These are phyloP conservation scores for Dendropsophus ebraccatus DNA, from an alignment of 2,113 vertebrate species.

Conservation along the genomic window DNA sequence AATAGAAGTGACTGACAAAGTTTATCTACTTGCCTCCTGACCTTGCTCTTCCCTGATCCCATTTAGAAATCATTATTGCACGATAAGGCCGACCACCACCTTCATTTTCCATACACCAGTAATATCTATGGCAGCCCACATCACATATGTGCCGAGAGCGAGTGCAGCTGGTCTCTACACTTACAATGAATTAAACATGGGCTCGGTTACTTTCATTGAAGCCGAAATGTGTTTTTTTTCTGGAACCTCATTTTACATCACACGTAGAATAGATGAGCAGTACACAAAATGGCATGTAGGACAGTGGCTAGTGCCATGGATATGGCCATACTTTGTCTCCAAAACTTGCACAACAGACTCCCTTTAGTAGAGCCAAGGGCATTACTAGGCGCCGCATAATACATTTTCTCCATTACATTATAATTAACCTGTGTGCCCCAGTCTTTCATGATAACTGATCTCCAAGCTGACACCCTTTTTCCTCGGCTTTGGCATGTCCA, in stretches of 20 bases:
- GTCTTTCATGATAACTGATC: conserved; percentile 18
- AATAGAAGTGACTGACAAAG: not conserved
- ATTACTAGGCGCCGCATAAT: not conserved
- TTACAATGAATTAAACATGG: conserved; percentile 8
- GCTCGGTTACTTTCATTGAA: not conserved
- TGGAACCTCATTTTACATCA: conserved; percentile 1
- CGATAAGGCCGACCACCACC: not conserved
- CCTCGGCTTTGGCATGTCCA: conserved; percentile 24
- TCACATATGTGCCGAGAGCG: conserved; percentile 1
- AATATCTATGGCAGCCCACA: not conserved
- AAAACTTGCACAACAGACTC: not conserved
- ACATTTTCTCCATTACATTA: conserved; percentile 5
- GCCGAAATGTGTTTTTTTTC: conserved; percentile 8
- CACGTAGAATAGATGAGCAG: not conserved
- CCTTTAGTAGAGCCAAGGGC: conserved; percentile 11
- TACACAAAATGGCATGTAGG: conserved; percentile 8
- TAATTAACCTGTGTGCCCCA: conserved; percentile 28
- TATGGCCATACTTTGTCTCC: conserved; percentile 9
- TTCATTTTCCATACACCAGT: not conserved
- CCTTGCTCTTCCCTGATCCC: not conserved
- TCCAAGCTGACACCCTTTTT: conserved; percentile 23
- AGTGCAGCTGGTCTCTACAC: conserved; percentile 5
- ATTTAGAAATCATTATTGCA: not conserved
- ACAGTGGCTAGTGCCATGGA: not conserved
- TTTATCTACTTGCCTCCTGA: not conserved